Percentiles rank a stretch among this genome's conserved stretches.
Evolutionary conservation across 2,888 invertebrate species (phyloP).

Genomic region (Xestia rhomboidea): DNA sequence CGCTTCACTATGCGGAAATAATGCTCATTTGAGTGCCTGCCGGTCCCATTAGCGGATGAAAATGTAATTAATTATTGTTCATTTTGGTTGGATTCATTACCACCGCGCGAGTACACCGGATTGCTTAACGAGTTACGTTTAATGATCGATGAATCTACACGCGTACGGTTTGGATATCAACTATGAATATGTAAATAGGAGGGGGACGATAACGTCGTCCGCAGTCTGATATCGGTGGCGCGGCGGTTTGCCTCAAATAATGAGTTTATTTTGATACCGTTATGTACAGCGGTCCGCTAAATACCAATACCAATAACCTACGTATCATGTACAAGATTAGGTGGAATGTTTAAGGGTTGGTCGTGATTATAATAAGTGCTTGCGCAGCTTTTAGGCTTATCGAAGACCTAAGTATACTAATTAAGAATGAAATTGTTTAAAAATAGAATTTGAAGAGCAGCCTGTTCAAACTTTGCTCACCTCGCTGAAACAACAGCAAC

Average conservation of each 20-base stretch:
- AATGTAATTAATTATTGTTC: slow-evolving; percentile 82
- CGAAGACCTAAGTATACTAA: slow-evolving; percentile 51
- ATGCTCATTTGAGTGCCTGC: slow-evolving; percentile 77
- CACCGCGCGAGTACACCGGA: slow-evolving; percentile 70
- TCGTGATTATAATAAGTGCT: slow-evolving; percentile 40
- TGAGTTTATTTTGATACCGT: slow-evolving; percentile 43
- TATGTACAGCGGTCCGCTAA: slow-evolving; percentile 13
- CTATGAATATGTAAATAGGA: slow-evolving; percentile 36
- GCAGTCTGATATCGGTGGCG: slow-evolving; percentile 28
- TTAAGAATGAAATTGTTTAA: slow-evolving; percentile 35
- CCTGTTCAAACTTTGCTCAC: slow-evolving; percentile 50
- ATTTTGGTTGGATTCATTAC: slow-evolving; percentile 78
- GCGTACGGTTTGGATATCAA: slow-evolving; percentile 42
- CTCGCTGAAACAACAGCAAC: slow-evolving; percentile 30
- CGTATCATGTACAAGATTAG: slow-evolving; percentile 22
- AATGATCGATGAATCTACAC: slow-evolving; percentile 65
- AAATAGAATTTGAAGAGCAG: slow-evolving; percentile 44
- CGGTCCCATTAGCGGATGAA: slow-evolving; percentile 77
- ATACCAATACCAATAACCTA: no score
- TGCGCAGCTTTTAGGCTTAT: slow-evolving; percentile 42
- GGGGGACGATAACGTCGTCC: slow-evolving; percentile 34
- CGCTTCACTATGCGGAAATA: slow-evolving; percentile 76
- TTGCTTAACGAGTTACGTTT: slow-evolving; percentile 70
- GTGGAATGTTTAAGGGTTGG: slow-evolving; percentile 18
- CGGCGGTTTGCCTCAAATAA: slow-evolving; percentile 48